These are phyloP conservation scores for Mirza zaza DNA, from an alignment of 2,113 vertebrate genomes.

Conservation along the genomic window DNA sequence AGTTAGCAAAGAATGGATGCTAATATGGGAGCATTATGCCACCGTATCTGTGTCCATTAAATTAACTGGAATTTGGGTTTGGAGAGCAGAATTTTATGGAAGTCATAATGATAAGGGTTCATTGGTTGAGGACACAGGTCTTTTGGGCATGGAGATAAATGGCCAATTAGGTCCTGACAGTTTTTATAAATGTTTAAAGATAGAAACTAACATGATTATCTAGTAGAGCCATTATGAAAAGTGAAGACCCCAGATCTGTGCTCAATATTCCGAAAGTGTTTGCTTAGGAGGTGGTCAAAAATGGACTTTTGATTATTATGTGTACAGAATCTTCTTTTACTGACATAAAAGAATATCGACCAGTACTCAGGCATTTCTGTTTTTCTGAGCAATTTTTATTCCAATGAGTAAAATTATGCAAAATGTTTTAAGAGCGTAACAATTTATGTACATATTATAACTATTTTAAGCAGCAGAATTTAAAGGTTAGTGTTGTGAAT, in stretches of 20 bases:
- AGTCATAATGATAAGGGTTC: slow-evolving; percentile 93
- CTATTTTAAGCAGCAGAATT: slow-evolving; percentile 36
- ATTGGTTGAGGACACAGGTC: slow-evolving; percentile 91
- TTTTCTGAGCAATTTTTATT: slow-evolving; percentile 68
- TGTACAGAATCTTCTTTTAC: not conserved
- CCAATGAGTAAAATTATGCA: not conserved
- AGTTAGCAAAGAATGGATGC: not conserved
- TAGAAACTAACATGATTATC: slow-evolving; percentile 94
- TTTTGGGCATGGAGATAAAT: slow-evolving; percentile 93
- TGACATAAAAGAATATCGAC: slow-evolving; percentile 20
- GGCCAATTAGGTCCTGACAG: slow-evolving; percentile 90
- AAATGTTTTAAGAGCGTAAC: not conserved
- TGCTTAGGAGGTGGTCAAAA: slow-evolving; percentile 92
- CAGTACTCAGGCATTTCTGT: not conserved
- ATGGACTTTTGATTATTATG: slow-evolving; percentile 86
- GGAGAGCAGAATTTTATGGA: slow-evolving; percentile 94
- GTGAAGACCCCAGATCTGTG: slow-evolving; percentile 89
- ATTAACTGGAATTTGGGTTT: slow-evolving; percentile 87
- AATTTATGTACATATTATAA: not conserved
- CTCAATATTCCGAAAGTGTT: slow-evolving; percentile 88
- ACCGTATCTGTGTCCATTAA: not conserved
- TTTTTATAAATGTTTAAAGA: slow-evolving; percentile 93
- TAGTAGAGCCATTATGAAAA: slow-evolving; percentile 90
- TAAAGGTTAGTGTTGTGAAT: not conserved
- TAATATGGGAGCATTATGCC: not conserved